These are phyloP conservation scores for Gymnorhina tibicen DNA, from an alignment of 2,113 vertebrate species.

Conservation along the genomic window DNA sequence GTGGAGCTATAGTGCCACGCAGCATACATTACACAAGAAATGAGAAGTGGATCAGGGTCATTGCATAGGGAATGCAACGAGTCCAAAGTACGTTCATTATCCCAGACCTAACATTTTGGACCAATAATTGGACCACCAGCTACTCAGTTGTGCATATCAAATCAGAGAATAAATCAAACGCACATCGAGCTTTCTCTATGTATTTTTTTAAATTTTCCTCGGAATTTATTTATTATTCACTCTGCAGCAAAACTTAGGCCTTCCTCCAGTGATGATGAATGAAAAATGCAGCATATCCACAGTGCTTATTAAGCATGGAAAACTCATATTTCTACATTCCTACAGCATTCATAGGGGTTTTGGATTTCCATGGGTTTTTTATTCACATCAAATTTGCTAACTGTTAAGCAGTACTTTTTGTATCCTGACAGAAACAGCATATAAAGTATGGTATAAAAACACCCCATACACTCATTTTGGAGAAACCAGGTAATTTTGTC, in stretches of 20 bases:
- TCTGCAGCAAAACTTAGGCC: background rate
- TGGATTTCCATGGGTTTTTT: background rate
- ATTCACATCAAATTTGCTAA: background rate
- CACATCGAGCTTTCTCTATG: background rate
- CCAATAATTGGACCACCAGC: background rate
- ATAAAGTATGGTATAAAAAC: background rate
- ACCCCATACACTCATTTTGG: background rate
- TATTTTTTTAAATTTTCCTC: background rate
- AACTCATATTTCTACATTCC: background rate
- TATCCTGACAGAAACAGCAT: background rate
- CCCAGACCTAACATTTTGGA: conserved; percentile 23
- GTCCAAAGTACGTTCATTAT: conserved; percentile 63
- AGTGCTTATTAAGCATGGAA: background rate
- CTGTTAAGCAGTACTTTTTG: background rate
- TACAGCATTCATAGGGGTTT: background rate
- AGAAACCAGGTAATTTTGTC: background rate
- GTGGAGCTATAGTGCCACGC: conserved; percentile 54
- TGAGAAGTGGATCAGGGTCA: conserved; percentile 57
- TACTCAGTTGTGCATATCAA: background rate
- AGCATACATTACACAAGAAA: conserved; percentile 66
- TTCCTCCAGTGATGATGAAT: background rate
- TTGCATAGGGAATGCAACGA: conserved; percentile 62
- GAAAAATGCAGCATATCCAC: background rate
- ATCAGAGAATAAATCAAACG: background rate
- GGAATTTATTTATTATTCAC: background rate